phyloP scores from a whole-genome alignment of 1,140 invertebrate genomes.

The Plodia interpunctella region DNA sequence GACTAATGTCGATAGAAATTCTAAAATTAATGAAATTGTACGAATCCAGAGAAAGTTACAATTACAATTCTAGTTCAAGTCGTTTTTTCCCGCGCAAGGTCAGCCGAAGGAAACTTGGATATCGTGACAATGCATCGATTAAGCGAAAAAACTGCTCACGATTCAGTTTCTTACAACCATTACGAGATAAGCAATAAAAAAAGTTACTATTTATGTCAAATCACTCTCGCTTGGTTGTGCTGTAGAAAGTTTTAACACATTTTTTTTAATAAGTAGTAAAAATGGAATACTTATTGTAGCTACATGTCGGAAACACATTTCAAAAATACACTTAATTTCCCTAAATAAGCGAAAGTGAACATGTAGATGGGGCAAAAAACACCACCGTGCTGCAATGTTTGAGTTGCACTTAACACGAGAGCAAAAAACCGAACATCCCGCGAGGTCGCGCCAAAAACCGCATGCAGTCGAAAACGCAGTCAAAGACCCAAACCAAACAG shows the following conservation, averaged over 20 bases:
- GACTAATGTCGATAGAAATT: not conserved
- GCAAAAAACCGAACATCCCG: constrained; percentile 54
- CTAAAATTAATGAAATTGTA: not conserved
- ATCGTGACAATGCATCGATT: constrained; percentile 31
- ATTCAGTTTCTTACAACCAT: constrained; percentile 20
- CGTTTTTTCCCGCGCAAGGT: constrained; percentile 25
- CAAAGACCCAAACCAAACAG: constrained; percentile 60
- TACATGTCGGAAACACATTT: constrained; percentile 22
- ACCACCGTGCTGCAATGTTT: constrained; percentile 39
- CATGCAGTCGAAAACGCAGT: constrained; percentile 50
- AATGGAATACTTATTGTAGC: not conserved
- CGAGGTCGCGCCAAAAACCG: constrained; percentile 53
- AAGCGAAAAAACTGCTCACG: constrained; percentile 21
- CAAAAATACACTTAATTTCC: constrained; percentile 11
- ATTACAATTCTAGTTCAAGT: not conserved
- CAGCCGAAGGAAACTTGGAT: constrained; percentile 22
- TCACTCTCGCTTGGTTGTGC: constrained; percentile 12
- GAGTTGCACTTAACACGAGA: constrained; percentile 45
- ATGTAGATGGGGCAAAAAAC: not conserved
- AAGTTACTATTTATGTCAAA: not conserved
- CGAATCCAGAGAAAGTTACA: not conserved
- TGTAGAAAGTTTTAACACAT: not conserved
- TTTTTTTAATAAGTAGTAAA: not conserved
- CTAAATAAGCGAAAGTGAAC: constrained; percentile 22
- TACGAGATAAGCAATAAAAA: constrained; percentile 17